Evolutionary conservation across 2,797 vertebrate species (phyloP).

Genomic region (Arctocebus calabarensis): DNA sequence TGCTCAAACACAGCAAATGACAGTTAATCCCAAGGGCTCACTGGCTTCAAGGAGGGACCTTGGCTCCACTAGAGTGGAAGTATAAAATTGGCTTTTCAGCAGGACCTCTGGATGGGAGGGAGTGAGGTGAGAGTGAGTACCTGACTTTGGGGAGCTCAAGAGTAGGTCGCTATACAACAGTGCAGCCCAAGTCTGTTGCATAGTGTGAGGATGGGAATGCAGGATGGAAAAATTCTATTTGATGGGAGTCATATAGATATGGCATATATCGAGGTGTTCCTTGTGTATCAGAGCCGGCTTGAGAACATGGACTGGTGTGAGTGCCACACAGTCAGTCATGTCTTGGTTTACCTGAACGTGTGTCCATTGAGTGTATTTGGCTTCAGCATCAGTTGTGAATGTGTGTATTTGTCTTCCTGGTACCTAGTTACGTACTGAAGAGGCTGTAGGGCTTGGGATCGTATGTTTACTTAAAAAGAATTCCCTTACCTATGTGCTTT

Average conservation of each 20-base stretch:
- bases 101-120: not conserved
- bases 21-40: not conserved
- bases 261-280: not conserved
- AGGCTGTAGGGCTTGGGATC: constrained; percentile 6
- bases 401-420: not conserved
- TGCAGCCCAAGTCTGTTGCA: not conserved
- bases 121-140: not conserved
- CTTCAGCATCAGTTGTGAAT: not conserved
- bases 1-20: not conserved
- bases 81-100: constrained; percentile 11
- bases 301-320: not conserved
- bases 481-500: constrained; percentile 19
- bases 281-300: not conserved
- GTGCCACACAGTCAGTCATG: fast-evolving
- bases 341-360: not conserved
- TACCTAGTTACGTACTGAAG: not conserved
- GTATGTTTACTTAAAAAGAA: constrained; percentile 54
- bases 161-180: not conserved
- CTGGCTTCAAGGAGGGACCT: not conserved
- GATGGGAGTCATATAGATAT: too few species aligned
- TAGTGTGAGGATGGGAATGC: not conserved
- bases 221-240: not conserved
- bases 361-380: not conserved
- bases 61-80: not conserved
- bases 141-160: not conserved